These are phyloP conservation scores for Actinernus sp. DNA, from an alignment of 92 coral and sea anemone species.

Conservation along the genomic window DNA sequence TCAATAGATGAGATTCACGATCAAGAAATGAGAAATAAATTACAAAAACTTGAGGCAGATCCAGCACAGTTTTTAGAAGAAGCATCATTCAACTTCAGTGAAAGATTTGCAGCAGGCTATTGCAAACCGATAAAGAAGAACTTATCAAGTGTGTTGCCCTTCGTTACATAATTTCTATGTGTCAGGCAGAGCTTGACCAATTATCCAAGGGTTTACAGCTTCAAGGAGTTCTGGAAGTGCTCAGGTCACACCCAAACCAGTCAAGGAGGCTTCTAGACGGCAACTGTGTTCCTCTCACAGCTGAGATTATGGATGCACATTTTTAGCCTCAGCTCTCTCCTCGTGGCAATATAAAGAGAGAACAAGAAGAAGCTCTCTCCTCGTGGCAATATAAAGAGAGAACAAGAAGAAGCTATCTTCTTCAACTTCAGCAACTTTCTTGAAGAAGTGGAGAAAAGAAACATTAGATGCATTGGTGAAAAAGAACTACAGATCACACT, in stretches of 20 bases:
- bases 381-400: constrained; percentile 6
- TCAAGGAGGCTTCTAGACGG: not conserved
- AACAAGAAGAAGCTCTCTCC: constrained; percentile 13
- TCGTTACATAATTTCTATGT: constrained; percentile 1
- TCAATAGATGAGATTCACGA: not conserved
- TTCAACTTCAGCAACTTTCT: constrained; percentile 8
- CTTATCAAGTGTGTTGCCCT: constrained; percentile 10
- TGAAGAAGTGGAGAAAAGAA: constrained; percentile 12
- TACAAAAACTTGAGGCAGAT: not conserved
- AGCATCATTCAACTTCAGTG: not conserved
- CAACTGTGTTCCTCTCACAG: constrained; percentile 5
- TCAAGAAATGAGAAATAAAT: not conserved
- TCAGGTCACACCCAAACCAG: constrained; percentile 6
- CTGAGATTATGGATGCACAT: constrained; percentile 7
- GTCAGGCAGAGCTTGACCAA: constrained; percentile 14
- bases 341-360: not conserved
- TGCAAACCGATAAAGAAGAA: constrained; percentile 9
- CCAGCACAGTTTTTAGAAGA: not conserved
- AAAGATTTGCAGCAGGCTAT: constrained; percentile 1
- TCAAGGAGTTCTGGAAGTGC: not conserved
- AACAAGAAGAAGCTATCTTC: constrained; percentile 7
- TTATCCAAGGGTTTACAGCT: constrained; percentile 8
- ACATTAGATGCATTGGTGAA: constrained; percentile 7
- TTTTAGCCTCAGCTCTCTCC: constrained; percentile 5
- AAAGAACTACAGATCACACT: constrained; percentile 8